phyloP scores from a whole-genome alignment of 2,888 invertebrate genomes.

The Onchidella celtica region DNA sequence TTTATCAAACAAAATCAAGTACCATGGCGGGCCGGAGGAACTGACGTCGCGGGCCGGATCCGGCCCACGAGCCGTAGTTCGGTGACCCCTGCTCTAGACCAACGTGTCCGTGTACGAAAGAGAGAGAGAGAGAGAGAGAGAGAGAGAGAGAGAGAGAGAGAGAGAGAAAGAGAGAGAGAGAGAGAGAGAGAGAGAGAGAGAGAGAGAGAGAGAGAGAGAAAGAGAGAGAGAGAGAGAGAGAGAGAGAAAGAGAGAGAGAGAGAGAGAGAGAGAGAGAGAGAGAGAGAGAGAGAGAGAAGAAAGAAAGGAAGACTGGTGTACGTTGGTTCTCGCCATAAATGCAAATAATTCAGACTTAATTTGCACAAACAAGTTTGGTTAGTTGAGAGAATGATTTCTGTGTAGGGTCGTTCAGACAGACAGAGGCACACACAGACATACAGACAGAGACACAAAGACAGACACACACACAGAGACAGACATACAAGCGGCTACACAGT shows the following conservation, averaged over 20 bases:
- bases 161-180: constrained; percentile 4
- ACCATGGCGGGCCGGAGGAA: too few species aligned
- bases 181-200: not conserved
- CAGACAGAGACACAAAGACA: constrained; percentile 8
- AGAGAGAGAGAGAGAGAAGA: constrained; percentile 24
- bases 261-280: not conserved
- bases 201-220: not conserved
- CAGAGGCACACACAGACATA: not conserved
- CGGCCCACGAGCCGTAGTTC: too few species aligned
- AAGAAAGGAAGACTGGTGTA: not conserved
- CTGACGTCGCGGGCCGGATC: too few species aligned
- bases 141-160: constrained; percentile 12
- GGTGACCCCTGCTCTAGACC: too few species aligned
- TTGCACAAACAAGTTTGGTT: too few species aligned
- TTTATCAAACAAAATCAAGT: too few species aligned
- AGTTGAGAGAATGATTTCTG: too few species aligned
- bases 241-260: not conserved
- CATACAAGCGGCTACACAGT: not conserved
- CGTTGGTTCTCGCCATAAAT: too few species aligned
- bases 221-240: not conserved
- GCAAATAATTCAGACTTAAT: too few species aligned
- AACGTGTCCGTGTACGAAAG: too few species aligned
- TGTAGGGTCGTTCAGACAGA: too few species aligned
- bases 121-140: not conserved
- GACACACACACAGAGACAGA: too few species aligned